Base-by-base conservation (phyloP, 2,888 invertebrate species). In the Ophion ellenae region DNA sequence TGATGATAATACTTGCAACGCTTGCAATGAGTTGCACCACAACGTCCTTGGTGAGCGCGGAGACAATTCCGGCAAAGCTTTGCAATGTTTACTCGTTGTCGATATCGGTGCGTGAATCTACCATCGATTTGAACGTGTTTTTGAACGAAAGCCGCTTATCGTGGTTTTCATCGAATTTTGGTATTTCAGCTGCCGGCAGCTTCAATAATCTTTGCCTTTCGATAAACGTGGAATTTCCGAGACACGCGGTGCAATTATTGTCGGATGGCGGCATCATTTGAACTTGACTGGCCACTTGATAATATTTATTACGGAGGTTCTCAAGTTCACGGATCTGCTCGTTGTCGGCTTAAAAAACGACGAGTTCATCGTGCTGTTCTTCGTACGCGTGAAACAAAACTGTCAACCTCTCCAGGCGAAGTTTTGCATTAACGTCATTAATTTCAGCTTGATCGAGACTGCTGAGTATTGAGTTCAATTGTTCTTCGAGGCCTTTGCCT, bases 121-220 rank as follows among this genome's bases (percentile, higher is more conserved):
- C 83, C 83, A 87, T 86, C 0, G 73, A 20, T 20, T 59, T 24
- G 63, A 87, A 88, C 0, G 79, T 74, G 36, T 85, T 86, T 71
- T 81, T 84, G 36, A 81, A 87, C 6, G 83, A 61, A 0, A 86
- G 57, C 88, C 86, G 86, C 17, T 86, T 83, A 7, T 83, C 83
- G 36, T 85, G 83, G 2, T 82, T 79, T 9, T 88, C 89, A 11
- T 83, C 79, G 70, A 90, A 89, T 53, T 78, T 82, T 17, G 86
- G 88, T 17, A 88, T 69, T 57, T 83, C 70, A 2, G 85, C 66
- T 36, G 70, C 71, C 36, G 84, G 81, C 5, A 86, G 36, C 53
- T 86, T 84, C 9, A 86, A 24, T 20, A 59, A 14, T 57, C 67
- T 53, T 63, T 80, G 86, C 59, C n/a, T 80, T 36, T 86, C 83